Conservation (phyloP, 2,888 invertebrate genomes). For the Drosophila pseudotakahashii region DNA sequence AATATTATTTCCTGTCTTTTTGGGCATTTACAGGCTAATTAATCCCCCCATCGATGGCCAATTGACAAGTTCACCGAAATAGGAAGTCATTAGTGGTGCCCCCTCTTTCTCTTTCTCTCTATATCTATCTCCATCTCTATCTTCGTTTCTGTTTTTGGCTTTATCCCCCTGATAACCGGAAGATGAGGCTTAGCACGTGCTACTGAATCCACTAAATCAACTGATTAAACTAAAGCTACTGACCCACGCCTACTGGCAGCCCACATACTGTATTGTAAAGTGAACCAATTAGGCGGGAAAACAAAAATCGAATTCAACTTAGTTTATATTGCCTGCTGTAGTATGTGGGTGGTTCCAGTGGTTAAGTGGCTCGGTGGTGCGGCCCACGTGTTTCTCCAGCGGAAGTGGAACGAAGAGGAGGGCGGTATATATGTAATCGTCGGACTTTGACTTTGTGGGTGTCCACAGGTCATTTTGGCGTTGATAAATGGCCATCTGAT, state of each 20-base stretch:
- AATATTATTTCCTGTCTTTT: constrained; percentile 56
- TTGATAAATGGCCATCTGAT: constrained; percentile 2
- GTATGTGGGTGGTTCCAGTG: constrained; percentile 30
- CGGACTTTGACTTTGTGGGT: constrained; percentile 33
- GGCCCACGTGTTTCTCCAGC: constrained; percentile 31
- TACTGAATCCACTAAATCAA: constrained; percentile 28
- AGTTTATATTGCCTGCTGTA: background rate
- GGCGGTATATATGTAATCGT: background rate
- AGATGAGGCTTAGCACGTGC: constrained; percentile 37
- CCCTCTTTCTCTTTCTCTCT: background rate
- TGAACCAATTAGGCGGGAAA: constrained; percentile 21
- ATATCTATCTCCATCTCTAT: background rate
- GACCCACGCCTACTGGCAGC: constrained; percentile 7
- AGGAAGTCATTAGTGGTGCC: constrained; percentile 39
- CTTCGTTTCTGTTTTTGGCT: background rate
- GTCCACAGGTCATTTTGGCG: constrained; percentile 12
- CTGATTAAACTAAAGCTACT: background rate
- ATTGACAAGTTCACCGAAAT: constrained; percentile 62
- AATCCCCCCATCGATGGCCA: constrained; percentile 71
- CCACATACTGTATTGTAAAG: constrained; percentile 15
- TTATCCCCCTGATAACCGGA: background rate
- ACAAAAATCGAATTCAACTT: constrained; percentile 4
- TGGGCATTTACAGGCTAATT: constrained; percentile 63
- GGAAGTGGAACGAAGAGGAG: constrained; percentile 19
- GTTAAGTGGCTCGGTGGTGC: constrained; percentile 6